Evolutionary conservation across 2,888 invertebrate genomes (phyloP).

Genomic region (Anthrax anthrax): DNA sequence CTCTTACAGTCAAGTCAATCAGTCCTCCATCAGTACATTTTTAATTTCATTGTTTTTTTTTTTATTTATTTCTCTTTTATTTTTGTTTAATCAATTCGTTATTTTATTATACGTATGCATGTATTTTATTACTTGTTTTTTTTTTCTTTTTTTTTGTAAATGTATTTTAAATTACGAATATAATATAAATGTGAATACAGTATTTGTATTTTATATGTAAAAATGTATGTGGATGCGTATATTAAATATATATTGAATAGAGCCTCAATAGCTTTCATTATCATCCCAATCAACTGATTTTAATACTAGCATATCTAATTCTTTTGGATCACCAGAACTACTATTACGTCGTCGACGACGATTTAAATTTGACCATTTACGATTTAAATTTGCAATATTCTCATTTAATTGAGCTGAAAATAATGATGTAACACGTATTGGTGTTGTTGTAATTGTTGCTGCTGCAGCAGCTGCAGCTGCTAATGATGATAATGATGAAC

Average conservation of each 20-base stretch:
- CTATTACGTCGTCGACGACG: constrained; percentile 24
- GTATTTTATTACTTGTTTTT: neutral
- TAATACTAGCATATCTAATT: constrained; percentile 31
- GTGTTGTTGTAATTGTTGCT: constrained; percentile 13
- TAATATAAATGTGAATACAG: no score
- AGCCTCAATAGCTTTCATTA: constrained; percentile 28
- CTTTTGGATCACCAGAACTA: constrained; percentile 32
- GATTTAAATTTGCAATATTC: constrained; percentile 26
- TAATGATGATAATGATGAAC: neutral
- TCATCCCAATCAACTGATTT: constrained; percentile 35
- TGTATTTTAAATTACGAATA: no score
- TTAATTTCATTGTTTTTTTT: neutral
- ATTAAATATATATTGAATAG: no score
- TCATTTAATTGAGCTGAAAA: constrained; percentile 28
- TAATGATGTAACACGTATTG: constrained; percentile 23
- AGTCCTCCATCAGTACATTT: neutral
- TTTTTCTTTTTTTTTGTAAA: neutral
- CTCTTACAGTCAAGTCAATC: neutral
- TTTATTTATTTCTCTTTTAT: neutral
- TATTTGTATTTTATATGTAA: no score
- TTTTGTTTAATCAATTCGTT: no score
- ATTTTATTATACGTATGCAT: no score
- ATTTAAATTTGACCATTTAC: constrained; percentile 31
- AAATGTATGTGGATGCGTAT: no score
- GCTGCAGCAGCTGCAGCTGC: neutral